Percentiles rank a stretch among this genome's conserved stretches.
These are phyloP conservation scores for Bactericera cockerelli DNA, from an alignment of 1,140 invertebrate species.

Conservation along the genomic window DNA sequence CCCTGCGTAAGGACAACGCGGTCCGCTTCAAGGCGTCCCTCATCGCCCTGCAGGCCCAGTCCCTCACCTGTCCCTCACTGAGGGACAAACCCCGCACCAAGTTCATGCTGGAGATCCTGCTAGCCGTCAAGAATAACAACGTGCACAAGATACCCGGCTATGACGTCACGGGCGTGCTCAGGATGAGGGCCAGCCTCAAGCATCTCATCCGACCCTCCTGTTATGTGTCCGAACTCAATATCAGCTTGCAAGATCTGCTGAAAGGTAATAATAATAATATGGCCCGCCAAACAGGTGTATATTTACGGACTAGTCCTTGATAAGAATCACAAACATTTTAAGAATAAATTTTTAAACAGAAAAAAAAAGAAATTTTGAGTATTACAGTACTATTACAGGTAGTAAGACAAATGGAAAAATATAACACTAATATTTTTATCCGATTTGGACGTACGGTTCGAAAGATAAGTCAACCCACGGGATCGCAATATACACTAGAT, in stretches of 20 bases:
- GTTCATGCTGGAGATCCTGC: conserved; percentile 77
- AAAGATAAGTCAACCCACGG: no score
- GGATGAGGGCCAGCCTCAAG: conserved; percentile 63
- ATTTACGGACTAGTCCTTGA: no score
- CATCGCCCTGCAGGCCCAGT: conserved; percentile 7
- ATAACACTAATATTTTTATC: no score
- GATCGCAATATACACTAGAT: no score
- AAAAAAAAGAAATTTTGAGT: no score
- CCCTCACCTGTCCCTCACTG: conserved; percentile 15
- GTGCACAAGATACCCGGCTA: conserved; percentile 67
- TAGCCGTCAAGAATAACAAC: conserved; percentile 92
- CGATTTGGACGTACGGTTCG: no score
- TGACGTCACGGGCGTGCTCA: conserved; percentile 61
- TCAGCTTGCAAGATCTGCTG: conserved; percentile 71
- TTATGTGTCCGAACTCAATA: conserved; percentile 54
- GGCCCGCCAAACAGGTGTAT: no score
- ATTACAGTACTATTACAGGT: no score
- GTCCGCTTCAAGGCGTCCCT: conserved; percentile 40
- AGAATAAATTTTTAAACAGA: no score
- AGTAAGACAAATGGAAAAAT: no score
- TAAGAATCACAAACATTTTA: no score
- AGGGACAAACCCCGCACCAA: conserved; percentile 47
- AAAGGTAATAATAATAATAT: conserved; percentile 41
- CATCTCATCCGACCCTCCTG: conserved; percentile 55
- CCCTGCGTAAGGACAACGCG: background rate